phyloP scores from a whole-genome alignment of 2,113 vertebrate genomes.

The Corythoichthys haematopterus region DNA sequence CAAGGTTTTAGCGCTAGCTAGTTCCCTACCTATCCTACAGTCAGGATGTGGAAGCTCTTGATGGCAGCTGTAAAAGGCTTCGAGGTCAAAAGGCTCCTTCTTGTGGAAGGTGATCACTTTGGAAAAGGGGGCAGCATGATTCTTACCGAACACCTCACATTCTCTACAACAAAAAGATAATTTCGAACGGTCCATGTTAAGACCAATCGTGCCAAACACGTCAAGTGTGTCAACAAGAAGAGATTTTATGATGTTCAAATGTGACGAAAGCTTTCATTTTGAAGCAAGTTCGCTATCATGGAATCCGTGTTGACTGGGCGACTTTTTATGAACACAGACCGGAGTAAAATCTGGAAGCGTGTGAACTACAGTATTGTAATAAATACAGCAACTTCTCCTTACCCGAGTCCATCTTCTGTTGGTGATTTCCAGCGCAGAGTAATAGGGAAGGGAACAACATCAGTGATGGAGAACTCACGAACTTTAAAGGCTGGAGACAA shows the following conservation, averaged over 20 bases:
- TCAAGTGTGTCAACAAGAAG: neutral
- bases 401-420: conserved; percentile 88
- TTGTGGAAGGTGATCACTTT: conserved; percentile 98
- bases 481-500: conserved; percentile 96
- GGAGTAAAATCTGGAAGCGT: too few relatives aligned
- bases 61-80: conserved; percentile 87
- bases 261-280: too few relatives aligned
- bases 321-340: too few relatives aligned
- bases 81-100: conserved; percentile 91
- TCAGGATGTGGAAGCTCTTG: conserved; percentile 90
- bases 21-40: conserved; percentile 83
- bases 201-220: neutral
- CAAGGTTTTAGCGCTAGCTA: neutral
- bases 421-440: conserved; percentile 89
- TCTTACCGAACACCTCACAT: conserved; percentile 92
- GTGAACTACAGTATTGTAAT: too few relatives aligned
- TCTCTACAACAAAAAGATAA: conserved; percentile 71
- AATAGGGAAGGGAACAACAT: conserved; percentile 89
- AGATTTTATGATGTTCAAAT: too few relatives aligned
- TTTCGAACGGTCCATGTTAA: neutral
- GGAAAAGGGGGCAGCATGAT: conserved; percentile 90
- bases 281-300: too few relatives aligned
- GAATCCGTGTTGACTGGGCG: too few relatives aligned
- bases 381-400: conserved; percentile 28
- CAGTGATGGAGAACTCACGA: conserved; percentile 93